Base-by-base conservation (phyloP, 30 jellyfish, hydroid and myxozoan species). In the Aurelia sp. region DNA sequence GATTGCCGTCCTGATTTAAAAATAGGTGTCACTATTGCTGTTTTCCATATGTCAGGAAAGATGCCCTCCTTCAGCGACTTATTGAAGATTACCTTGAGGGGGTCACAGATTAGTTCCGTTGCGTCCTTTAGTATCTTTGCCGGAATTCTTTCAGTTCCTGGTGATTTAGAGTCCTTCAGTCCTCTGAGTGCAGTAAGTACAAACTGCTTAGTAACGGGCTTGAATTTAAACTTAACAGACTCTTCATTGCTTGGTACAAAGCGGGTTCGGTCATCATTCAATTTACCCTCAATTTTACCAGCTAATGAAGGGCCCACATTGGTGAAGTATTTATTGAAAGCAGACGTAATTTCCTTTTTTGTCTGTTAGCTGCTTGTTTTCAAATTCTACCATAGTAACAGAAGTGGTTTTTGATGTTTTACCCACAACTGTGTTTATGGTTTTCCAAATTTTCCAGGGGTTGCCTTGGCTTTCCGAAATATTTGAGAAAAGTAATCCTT, bases 161-260 rank as follows among this genome's bases (percentile, higher is more conserved):
- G 66, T 76, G 88, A 74, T 58, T 76, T 76, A 13, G 88, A 17
- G 13, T 76, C 77, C 41, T 76, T 76, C n/a, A 76, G 57, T 66
- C 77, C 88, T 62, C 41, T 76, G 17, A 76, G 77, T 57, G 88
- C 88, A 22, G 78, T 76, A 13, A 76, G 77, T 76, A 76, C 30
- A 17, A 1, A 74, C 13, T 74, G 86, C 86, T 74, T 57, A 8
- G 74, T 74, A 22, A 74, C 86, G 73, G 78, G 55, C 55, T 76
- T 76, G 58, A 61, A 76, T 47, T 37, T 61, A 61, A 76, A 58
- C 73, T 37, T 61, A 61, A 66, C 77, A 76, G 66, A 35, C 20
- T n/a, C 59, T 76, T 59, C 78, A 13, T 72, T 74, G 73, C 86
- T 33, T 4, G 86, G 73, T 58, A 74, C 3, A 23, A n/a, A 76